Percentiles rank a stretch among this genome's conserved stretches.
phyloP scores from a whole-genome alignment of 2,888 invertebrate genomes.

The Cephus spinipes region DNA sequence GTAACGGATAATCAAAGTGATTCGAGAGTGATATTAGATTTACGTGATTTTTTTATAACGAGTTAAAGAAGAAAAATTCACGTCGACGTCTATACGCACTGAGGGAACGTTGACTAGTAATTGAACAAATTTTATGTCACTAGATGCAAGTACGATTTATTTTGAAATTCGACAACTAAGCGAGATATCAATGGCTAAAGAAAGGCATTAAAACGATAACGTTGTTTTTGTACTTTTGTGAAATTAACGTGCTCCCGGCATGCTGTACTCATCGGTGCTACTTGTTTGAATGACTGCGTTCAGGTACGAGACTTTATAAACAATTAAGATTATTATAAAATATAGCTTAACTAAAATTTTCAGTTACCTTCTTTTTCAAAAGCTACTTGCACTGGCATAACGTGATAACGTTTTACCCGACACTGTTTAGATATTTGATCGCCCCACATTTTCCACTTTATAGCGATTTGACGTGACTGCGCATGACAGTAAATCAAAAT shows the following conservation, averaged over 20 bases:
- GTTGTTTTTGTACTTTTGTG: background rate
- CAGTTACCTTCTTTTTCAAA: background rate
- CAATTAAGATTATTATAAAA: background rate
- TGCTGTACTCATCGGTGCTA: conserved; percentile 2
- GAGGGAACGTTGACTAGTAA: background rate
- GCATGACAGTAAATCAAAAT: background rate
- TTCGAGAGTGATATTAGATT: conserved; percentile 22
- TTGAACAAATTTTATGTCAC: background rate
- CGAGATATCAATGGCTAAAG: background rate
- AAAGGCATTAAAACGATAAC: background rate
- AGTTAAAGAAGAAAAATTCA: background rate
- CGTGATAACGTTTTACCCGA: conserved; percentile 32
- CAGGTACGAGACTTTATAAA: background rate
- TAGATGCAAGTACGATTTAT: background rate
- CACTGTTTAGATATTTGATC: conserved; percentile 47
- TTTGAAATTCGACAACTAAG: background rate
- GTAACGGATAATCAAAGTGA: conserved; percentile 27
- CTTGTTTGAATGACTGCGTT: background rate
- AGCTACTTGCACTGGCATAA: background rate
- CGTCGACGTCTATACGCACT: background rate
- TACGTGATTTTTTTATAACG: background rate
- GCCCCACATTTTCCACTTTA: conserved; percentile 42
- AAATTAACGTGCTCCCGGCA: background rate
- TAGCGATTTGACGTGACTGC: background rate
- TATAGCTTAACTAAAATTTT: background rate